Base-by-base conservation (phyloP, 2,113 vertebrate species). In the Phalacrocorax pelagicus region DNA sequence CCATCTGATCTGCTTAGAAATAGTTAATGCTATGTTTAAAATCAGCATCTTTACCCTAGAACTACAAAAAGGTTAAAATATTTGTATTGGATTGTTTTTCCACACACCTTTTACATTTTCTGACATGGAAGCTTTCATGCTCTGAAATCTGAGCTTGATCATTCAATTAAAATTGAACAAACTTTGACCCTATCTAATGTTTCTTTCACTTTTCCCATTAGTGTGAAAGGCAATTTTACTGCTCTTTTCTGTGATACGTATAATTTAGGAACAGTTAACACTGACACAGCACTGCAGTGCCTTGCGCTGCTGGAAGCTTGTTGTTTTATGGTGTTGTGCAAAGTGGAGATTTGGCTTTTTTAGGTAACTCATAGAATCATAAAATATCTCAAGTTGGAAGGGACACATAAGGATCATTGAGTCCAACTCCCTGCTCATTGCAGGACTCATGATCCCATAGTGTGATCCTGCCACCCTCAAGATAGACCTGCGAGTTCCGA, bases 281-380 rank as follows among this genome's bases (percentile, higher is more conserved):
- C 4, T 4, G 6, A 46, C 11, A 12, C 0, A 1, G 40, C 1
- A 1, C 30, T 27, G 18, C 5, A 11, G 15, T 61, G 20, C 27
- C 34, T 51, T n/a, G 13, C 67, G 42, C 21, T 69, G 18, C 29
- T 58, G 34, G 19, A 79, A 86, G 16, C 14, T 42, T 27, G 11
- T 42, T 57, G 24, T 15, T 67, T 47, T 62, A 42, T 14, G 10
- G 29, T 57, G 21, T 18, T 9, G 9, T 24, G 27, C 13, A 38
- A 67, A 77, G 32, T 0, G 2, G 13, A 46, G 9, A 42, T 52
- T 12, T 47, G 21, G 21, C 9, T 55, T 71, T 70, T 88, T 61
- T 19, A 13, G 16, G 18, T 14, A 47, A 34, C 11, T 46, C 19
- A 14, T 20, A 47, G 26, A 34, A 29, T 62, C 46, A 29, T 38